Evolutionary conservation across 2,113 vertebrate species (phyloP).

Genomic region (Ursus arctos): DNA sequence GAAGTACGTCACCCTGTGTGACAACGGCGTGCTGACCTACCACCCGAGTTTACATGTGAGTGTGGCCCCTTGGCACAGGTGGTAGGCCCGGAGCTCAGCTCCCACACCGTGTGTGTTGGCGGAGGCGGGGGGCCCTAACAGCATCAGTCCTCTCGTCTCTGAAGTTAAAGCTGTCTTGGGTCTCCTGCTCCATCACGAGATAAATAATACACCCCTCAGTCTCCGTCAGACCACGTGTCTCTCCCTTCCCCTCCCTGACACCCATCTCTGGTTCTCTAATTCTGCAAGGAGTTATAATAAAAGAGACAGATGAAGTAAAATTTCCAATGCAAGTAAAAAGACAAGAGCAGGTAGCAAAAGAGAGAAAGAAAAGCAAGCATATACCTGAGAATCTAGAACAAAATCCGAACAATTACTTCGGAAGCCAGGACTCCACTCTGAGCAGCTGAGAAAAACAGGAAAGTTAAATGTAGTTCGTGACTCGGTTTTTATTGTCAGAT

Average conservation of each 20-base stretch:
- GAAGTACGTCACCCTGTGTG: conserved; percentile 97
- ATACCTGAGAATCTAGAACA: not conserved
- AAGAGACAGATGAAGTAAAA: not conserved
- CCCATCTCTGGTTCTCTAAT: accelerated
- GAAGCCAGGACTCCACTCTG: not conserved
- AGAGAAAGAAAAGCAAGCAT: not conserved
- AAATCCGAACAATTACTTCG: not conserved
- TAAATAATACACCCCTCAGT: accelerated
- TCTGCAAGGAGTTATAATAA: not conserved
- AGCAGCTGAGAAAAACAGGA: not conserved
- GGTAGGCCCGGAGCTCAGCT: accelerated
- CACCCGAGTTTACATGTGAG: conserved; percentile 98
- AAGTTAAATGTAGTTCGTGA: accelerated
- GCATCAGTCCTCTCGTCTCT: not conserved
- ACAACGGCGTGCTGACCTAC: conserved; percentile 97
- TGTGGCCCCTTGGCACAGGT: accelerated
- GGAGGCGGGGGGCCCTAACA: accelerated
- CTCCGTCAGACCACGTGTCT: accelerated
- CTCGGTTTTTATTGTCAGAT: accelerated
- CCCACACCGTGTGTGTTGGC: accelerated
- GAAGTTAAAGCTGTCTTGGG: accelerated
- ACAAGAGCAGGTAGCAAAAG: too few species aligned
- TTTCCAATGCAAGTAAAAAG: not conserved
- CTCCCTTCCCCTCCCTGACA: not conserved
- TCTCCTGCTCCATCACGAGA: not conserved